Evolutionary conservation across 1,140 invertebrate genomes (phyloP).

Genomic region (Lasaia peninsularis): DNA sequence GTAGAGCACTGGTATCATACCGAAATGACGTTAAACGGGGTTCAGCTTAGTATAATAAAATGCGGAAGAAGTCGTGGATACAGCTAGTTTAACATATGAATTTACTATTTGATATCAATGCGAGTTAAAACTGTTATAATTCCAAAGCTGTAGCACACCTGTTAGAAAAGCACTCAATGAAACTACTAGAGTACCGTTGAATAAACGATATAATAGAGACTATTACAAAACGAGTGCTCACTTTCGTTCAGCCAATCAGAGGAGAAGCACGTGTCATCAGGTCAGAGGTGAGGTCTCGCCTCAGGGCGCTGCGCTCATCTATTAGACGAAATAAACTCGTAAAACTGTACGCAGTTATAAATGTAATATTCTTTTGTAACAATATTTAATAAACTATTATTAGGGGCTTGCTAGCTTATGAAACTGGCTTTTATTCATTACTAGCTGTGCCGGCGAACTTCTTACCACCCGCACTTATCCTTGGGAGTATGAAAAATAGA

Average conservation of each 20-base stretch:
- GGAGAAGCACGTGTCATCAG: slow-evolving; percentile 52
- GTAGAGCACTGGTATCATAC: too few relatives aligned
- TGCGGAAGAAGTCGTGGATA: too few relatives aligned
- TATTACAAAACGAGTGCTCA: slow-evolving; percentile 60
- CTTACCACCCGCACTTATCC: too few relatives aligned
- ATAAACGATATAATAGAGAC: slow-evolving; percentile 30
- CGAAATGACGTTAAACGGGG: too few relatives aligned
- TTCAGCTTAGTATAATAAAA: too few relatives aligned
- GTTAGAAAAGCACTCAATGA: not conserved
- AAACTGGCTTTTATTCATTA: too few relatives aligned
- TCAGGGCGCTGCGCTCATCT: slow-evolving; percentile 40
- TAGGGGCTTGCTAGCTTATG: too few relatives aligned
- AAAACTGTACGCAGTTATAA: slow-evolving; percentile 20
- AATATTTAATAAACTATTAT: too few relatives aligned
- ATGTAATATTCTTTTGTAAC: not conserved
- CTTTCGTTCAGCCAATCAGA: slow-evolving; percentile 52
- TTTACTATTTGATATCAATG: not conserved
- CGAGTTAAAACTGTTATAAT: not conserved
- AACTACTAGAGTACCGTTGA: not conserved
- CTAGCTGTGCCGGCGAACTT: too few relatives aligned
- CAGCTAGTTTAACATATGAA: too few relatives aligned
- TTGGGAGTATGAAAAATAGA: too few relatives aligned
- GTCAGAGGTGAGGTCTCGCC: slow-evolving; percentile 56
- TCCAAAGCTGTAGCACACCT: not conserved
- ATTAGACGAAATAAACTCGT: slow-evolving; percentile 50